These are phyloP conservation scores for Dexiosoma caninum DNA, from an alignment of 2,888 invertebrate species.

Conservation along the genomic window DNA sequence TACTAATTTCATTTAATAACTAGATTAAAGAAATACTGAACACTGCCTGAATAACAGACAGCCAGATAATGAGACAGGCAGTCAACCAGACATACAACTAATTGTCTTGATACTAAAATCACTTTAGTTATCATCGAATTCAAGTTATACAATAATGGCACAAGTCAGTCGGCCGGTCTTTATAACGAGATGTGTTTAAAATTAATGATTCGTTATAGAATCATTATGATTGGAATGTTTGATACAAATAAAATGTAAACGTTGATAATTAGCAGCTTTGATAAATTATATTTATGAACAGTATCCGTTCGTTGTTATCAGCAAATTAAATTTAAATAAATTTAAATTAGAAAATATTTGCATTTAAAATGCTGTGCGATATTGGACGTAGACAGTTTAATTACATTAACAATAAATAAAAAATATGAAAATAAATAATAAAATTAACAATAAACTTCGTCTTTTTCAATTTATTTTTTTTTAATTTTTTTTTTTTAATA, in stretches of 20 bases:
- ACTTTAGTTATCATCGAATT: too few relatives aligned
- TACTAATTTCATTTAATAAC: slow-evolving; percentile 48
- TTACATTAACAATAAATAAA: background rate
- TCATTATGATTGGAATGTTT: slow-evolving; percentile 31
- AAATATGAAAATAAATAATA: too few relatives aligned
- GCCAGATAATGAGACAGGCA: background rate
- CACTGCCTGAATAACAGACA: slow-evolving; percentile 41
- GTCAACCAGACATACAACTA: background rate
- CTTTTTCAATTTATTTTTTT: too few relatives aligned
- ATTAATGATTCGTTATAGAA: slow-evolving; percentile 39
- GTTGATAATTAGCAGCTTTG: background rate
- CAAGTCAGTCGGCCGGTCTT: slow-evolving; percentile 5
- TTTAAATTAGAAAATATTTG: background rate
- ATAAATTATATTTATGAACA: background rate
- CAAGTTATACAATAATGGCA: too few relatives aligned
- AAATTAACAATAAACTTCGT: too few relatives aligned
- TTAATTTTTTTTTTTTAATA: too few relatives aligned
- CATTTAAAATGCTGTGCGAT: too few relatives aligned
- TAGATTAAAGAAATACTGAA: slow-evolving; percentile 38
- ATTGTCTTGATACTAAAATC: background rate
- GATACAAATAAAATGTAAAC: background rate
- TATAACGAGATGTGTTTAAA: slow-evolving; percentile 37
- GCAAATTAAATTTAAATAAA: too few relatives aligned
- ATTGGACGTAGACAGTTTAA: background rate
- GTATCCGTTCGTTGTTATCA: slow-evolving; percentile 10